These are phyloP conservation scores for Parambassis ranga DNA, from an alignment of 2,797 vertebrate genomes.

Conservation along the genomic window DNA sequence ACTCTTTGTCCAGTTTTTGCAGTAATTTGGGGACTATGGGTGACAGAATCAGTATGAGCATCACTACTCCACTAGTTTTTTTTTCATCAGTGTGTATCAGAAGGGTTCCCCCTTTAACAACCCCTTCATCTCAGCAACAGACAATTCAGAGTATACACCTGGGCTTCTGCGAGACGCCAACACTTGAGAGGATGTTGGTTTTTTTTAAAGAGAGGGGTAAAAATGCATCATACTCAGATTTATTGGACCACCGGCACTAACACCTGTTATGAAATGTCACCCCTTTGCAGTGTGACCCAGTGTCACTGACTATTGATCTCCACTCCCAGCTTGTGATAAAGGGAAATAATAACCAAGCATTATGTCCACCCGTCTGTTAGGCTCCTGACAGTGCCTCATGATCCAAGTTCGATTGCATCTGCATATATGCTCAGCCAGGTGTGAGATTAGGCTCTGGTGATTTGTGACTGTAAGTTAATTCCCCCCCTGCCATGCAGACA, in stretches of 20 bases:
- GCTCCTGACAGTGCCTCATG: neutral
- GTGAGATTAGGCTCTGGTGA: conserved; percentile 46
- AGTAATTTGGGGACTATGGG: no score
- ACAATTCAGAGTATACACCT: no score
- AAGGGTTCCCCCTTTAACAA: no score
- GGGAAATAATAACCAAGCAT: conserved; percentile 42
- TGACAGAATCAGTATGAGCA: no score
- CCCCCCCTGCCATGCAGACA: neutral
- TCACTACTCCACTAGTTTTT: no score
- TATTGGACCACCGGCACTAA: conserved; percentile 10
- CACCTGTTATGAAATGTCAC: conserved; percentile 26
- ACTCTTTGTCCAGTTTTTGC: no score
- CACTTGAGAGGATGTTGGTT: no score
- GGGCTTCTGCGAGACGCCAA: no score
- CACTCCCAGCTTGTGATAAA: conserved; percentile 25
- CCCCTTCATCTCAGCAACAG: no score
- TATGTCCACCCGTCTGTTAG: conserved; percentile 39
- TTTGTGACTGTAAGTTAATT: conserved; percentile 37
- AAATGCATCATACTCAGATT: no score
- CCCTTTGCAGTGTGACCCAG: neutral
- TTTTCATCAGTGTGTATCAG: no score
- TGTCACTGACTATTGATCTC: conserved; percentile 19
- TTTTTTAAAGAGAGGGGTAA: no score
- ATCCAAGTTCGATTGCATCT: conserved; percentile 28
- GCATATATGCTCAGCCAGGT: conserved; percentile 44